A percentile compares a stretch with the other conserved stretches of the same genome.
Evolutionary conservation across 2,797 vertebrate genomes (phyloP).

Genomic region (Botia kubotai): DNA sequence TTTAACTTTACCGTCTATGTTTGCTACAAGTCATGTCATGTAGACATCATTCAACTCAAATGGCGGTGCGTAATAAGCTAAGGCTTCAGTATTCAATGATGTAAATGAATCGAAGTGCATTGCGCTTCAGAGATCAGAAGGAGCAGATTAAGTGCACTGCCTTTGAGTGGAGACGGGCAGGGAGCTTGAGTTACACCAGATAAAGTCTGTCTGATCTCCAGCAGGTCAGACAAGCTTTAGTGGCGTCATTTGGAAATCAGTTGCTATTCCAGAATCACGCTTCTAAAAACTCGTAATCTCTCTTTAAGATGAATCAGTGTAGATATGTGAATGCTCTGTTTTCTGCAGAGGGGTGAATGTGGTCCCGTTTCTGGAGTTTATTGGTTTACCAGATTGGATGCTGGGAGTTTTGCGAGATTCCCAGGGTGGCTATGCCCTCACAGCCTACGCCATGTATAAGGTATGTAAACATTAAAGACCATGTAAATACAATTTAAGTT

Average conservation of each 20-base stretch:
- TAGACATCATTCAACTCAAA: background rate
- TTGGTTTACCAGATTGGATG: conserved; percentile 89
- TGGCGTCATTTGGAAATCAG: background rate
- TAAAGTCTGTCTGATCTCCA: conserved; percentile 47
- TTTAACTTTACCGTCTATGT: background rate
- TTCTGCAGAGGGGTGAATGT: conserved; percentile 90
- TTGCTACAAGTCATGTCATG: background rate
- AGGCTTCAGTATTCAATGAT: background rate
- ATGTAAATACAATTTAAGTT: background rate
- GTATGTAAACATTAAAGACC: conserved; percentile 71
- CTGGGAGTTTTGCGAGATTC: conserved; percentile 90
- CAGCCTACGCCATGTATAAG: conserved; percentile 97
- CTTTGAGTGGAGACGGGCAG: conserved; percentile 26
- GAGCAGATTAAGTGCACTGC: background rate
- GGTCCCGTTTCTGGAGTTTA: conserved; percentile 89
- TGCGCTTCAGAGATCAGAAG: background rate
- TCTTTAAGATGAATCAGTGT: background rate
- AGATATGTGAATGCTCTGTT: conserved; percentile 3
- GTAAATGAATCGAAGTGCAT: background rate
- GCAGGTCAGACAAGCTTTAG: conserved; percentile 24
- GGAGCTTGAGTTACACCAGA: conserved; percentile 22
- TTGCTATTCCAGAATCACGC: background rate
- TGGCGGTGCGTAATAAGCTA: background rate
- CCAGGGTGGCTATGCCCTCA: conserved; percentile 91
- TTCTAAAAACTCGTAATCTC: background rate